Evolutionary conservation across 2,113 vertebrate genomes (phyloP), one percentile per base, ranked within the genome.

Genomic region (cattle (Bos taurus)): DNA sequence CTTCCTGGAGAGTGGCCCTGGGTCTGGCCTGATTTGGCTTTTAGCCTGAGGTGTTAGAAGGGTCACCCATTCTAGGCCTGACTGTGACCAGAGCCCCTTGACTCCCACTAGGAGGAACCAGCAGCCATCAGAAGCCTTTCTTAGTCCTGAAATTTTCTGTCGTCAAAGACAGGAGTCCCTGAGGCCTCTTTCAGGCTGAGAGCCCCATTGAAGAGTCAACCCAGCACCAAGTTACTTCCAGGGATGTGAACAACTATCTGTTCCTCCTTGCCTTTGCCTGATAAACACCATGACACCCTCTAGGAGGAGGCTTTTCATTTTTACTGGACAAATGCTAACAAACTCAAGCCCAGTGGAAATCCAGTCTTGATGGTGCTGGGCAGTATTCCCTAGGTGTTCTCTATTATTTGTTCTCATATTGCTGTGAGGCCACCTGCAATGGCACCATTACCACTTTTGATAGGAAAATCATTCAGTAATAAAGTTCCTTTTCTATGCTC

Each of bases 401-500:
- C 36, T 28, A 10, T 15, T 56, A 6, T 71, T 64, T 93, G 28
- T 80, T 74, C 62, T 83, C 30, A 46, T 81, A 59, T 64, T 52
- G 60, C 56, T 83, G 17, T 11, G n/a, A 40, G 19, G 43, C 43
- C n/a, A 25, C 50, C 56, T 71, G 16, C 16, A 54, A 77, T 52
- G 36, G 64, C 33, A 56, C 43, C 23, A n/a, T 60, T 25, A 25
- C 28, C 21, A 3, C 46, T 54, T 23, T 19, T 64, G 17, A 80
- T 25, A 26, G 60, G 60, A 95, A 87, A 95, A 40, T 78, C 40
- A 81, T 48, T 56, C 57, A 59, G 33, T 21, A 88, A 80, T 71
- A 94, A 97, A 90, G 33, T 94, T 81, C 36, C 60, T 91, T 96
- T 91, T 90, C 36, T 95, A 89, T 93, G 43, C 1, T 90, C 23